Conservation (phyloP, 2,888 invertebrate species). For the Xylocampa areola region DNA sequence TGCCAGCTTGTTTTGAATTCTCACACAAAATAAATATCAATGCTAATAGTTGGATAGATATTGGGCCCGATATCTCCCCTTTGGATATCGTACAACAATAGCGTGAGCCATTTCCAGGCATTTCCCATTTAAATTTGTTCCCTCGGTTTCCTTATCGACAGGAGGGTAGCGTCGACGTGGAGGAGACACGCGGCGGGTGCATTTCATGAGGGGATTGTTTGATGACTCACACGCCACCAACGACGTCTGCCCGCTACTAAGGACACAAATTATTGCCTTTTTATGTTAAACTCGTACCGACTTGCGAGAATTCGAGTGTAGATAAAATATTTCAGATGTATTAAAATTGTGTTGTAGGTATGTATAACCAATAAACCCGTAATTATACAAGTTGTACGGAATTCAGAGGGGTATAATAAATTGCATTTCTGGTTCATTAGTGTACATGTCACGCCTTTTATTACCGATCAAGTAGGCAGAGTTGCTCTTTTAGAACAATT, state of each 20-base stretch:
- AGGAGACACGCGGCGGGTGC: constrained; percentile 65
- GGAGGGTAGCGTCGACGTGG: constrained; percentile 64
- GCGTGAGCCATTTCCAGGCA: constrained; percentile 86
- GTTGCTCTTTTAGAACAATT: not conserved
- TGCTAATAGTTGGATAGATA: constrained; percentile 81
- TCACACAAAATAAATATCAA: constrained; percentile 82
- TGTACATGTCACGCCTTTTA: not conserved
- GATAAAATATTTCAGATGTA: constrained; percentile 45
- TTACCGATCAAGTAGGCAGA: not conserved
- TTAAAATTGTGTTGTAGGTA: constrained; percentile 25
- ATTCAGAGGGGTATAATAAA: constrained; percentile 15
- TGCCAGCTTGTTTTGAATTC: constrained; percentile 78
- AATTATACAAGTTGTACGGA: constrained; percentile 6
- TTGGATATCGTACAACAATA: constrained; percentile 81
- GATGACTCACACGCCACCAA: constrained; percentile 67
- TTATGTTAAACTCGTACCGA: constrained; percentile 49
- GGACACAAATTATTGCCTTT: constrained; percentile 44
- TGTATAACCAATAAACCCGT: constrained; percentile 24
- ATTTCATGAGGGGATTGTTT: constrained; percentile 58
- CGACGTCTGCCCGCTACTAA: constrained; percentile 42
- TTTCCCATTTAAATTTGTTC: constrained; percentile 87
- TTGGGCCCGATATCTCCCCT: constrained; percentile 81
- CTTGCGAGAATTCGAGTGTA: constrained; percentile 27
- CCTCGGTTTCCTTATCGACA: constrained; percentile 82
- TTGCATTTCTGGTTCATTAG: constrained; percentile 15